Percentiles rank a stretch among this genome's conserved stretches.
phyloP scores from a whole-genome alignment of 1,140 invertebrate genomes.

The Ruditapes philippinarum region DNA sequence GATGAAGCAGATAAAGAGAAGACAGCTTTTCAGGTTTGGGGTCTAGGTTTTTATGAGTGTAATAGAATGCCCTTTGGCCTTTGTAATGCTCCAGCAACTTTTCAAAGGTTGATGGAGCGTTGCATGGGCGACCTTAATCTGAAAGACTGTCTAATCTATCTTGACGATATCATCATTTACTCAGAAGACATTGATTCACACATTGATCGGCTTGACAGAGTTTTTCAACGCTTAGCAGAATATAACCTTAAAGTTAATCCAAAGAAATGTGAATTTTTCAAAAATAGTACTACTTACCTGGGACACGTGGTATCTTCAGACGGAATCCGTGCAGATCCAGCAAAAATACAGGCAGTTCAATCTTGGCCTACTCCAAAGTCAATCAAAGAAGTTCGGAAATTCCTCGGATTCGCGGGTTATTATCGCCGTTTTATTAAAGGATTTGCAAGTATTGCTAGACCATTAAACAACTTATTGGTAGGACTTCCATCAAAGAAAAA shows the following conservation, averaged over 20 bases:
- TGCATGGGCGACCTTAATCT: no score
- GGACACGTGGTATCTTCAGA: slow-evolving; percentile 67
- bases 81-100: no score
- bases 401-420: slow-evolving; percentile 87
- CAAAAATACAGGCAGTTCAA: slow-evolving; percentile 85
- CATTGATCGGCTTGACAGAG: no score
- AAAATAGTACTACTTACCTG: slow-evolving; percentile 38
- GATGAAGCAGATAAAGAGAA: slow-evolving; percentile 4
- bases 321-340: slow-evolving; percentile 81
- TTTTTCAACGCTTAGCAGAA: not conserved
- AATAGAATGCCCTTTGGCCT: no score
- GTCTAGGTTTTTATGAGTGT: not conserved
- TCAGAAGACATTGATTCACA: no score
- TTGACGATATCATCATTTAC: no score
- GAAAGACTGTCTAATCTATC: no score
- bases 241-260: not conserved
- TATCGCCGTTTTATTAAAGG: slow-evolving; percentile 84
- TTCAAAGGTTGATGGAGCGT: no score
- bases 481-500: not conserved
- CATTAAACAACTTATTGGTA: slow-evolving; percentile 75
- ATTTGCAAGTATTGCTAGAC: slow-evolving; percentile 78
- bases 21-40: not conserved
- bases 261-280: slow-evolving; percentile 20
- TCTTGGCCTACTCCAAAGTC: slow-evolving; percentile 75
- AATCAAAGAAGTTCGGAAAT: slow-evolving; percentile 84